Percentiles rank a stretch among this genome's conserved stretches.
These are phyloP conservation scores for Phoenicopterus ruber DNA, from an alignment of 2,113 vertebrate species.

Conservation along the genomic window DNA sequence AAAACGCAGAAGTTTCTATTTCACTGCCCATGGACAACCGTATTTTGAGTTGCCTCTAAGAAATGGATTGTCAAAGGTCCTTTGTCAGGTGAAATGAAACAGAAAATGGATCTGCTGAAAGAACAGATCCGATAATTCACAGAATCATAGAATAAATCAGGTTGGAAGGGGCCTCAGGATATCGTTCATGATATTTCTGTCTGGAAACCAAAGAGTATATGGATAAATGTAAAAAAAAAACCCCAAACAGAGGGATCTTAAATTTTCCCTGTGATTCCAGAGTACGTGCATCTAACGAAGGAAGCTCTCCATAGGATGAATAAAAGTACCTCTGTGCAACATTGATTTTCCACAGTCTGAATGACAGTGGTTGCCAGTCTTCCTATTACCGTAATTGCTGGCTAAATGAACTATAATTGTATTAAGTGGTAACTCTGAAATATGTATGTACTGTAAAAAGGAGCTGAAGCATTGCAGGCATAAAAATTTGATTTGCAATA, in stretches of 20 bases:
- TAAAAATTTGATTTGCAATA: constrained; percentile 54
- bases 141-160: neutral
- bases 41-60: neutral
- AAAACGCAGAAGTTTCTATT: neutral
- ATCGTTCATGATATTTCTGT: neutral
- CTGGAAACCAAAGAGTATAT: neutral
- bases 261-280: neutral
- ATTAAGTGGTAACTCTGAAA: constrained; percentile 78
- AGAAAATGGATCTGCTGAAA: constrained; percentile 3
- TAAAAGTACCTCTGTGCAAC: constrained; percentile 36
- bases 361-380: constrained; percentile 72
- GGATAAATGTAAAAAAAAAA: neutral
- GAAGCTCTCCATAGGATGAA: constrained; percentile 16
- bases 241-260: neutral
- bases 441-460: constrained; percentile 65
- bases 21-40: neutral
- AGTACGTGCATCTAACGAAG: neutral
- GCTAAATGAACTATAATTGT: constrained; percentile 78
- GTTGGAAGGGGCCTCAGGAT: neutral
- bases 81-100: constrained; percentile 14
- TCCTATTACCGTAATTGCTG: constrained; percentile 78
- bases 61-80: neutral
- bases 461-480: constrained; percentile 54
- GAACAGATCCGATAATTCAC: neutral
- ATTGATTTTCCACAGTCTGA: constrained; percentile 69